phyloP scores from a whole-genome alignment of 2,888 invertebrate species.

The Mesorhabditis spiculigera region DNA sequence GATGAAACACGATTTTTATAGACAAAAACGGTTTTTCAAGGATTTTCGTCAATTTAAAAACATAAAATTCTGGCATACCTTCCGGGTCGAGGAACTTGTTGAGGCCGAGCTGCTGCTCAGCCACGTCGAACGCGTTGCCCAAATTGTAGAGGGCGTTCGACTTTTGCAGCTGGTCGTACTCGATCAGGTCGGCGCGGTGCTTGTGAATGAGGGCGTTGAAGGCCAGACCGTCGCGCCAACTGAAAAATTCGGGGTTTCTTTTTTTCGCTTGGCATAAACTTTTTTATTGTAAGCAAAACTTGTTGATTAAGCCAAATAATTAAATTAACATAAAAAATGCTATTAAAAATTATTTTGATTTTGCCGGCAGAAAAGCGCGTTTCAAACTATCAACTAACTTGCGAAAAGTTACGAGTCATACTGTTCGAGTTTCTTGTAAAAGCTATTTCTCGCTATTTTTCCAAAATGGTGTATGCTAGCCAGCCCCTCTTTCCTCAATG shows the following conservation, averaged over 20 bases:
- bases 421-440: no score
- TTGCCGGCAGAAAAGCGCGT: no score
- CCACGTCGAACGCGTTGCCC: constrained; percentile 95
- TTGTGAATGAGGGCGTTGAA: constrained; percentile 99
- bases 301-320: no score
- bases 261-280: not conserved
- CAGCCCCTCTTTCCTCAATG: no score
- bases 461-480: no score
- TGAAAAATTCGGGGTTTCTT: constrained; percentile 14
- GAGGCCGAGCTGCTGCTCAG: constrained; percentile 92
- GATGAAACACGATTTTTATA: not conserved
- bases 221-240: constrained; percentile 94
- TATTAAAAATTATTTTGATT: no score
- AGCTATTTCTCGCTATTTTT: no score
- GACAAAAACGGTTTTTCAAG: not conserved
- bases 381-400: no score
- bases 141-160: constrained; percentile 91
- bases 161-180: constrained; percentile 89
- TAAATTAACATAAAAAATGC: no score
- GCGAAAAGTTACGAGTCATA: no score
- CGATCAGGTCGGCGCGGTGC: constrained; percentile 86
- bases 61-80: constrained; percentile 61
- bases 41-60: not conserved
- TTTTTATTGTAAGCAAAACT: no score
- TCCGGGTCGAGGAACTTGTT: constrained; percentile 94